These are phyloP conservation scores for Noctua janthe DNA, from an alignment of 2,888 invertebrate species.

Conservation along the genomic window DNA sequence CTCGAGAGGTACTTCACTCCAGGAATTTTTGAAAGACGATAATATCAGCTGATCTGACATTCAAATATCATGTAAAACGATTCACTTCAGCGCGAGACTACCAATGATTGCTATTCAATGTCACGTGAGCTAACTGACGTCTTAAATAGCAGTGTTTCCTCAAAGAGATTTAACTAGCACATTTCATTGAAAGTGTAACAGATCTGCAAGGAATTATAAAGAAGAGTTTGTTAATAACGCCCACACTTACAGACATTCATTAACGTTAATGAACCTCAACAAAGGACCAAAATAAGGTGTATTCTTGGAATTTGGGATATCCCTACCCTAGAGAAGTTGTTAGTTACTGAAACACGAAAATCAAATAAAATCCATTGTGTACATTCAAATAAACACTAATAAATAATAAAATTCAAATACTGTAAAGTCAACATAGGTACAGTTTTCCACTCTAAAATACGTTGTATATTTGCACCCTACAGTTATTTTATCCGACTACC, in stretches of 20 bases:
- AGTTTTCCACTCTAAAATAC: background rate
- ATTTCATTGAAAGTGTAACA: background rate
- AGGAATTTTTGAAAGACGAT: conserved; percentile 10
- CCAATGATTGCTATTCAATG: conserved; percentile 33
- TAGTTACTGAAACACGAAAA: background rate
- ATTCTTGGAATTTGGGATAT: background rate
- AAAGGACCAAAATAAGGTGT: background rate
- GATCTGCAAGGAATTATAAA: background rate
- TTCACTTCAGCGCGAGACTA: conserved; percentile 13
- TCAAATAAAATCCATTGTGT: background rate
- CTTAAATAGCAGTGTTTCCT: conserved; percentile 16
- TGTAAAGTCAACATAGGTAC: background rate
- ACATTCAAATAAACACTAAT: background rate
- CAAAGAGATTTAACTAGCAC: background rate
- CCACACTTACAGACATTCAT: background rate
- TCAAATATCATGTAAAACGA: conserved; percentile 50
- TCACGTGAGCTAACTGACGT: conserved; percentile 23
- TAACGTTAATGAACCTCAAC: background rate
- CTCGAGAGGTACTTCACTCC: background rate
- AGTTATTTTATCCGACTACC: background rate
- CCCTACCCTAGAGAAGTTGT: background rate
- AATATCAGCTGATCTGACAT: conserved; percentile 40
- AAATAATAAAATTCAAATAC: no score
- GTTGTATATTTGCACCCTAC: background rate
- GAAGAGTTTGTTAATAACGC: background rate